Evolutionary conservation across 1,140 invertebrate species (phyloP), one percentile per base, ranked within the genome.

Genomic region (Drosophila chauvacae): DNA sequence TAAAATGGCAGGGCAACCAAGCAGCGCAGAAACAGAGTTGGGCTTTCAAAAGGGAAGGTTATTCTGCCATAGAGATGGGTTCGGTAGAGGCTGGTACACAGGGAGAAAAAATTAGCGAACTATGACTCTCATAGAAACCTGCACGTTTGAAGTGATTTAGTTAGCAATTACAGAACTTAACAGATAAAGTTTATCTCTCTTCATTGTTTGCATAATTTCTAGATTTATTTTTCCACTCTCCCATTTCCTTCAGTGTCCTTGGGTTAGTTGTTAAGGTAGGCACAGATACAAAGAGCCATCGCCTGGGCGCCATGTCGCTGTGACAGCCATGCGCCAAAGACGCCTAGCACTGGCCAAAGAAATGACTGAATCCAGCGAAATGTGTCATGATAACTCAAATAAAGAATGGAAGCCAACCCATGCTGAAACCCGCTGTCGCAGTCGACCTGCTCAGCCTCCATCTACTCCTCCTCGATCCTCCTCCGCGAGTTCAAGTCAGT

Each of bases 381-480:
- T 90, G 85, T 90, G 85, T 90, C 85, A 90, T 90, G 85, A 90
- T 90, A 90, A 90, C 85, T 90, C 81, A 90, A 90, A 90, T 90
- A 90, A 90, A 90, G 86, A 90, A 90, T 90, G 82, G 85, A 80
- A 78, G 50, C 44, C 53, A 69, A 66, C 71, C 68, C 61, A 65
- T 39, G 74, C 53, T 72, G 73, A 75, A 75, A 56, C 72, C 72
- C 72, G 73, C 72, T 76, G 72, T 75, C 66, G 69, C 69, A 60
- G 57, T 58, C 47, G 48, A 53, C 69, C 39, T 48, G 39, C 35
- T 53, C 48, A 26, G 9, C 35, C 56, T 39, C 20, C 37, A 11
- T 20, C 48, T 30, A 3, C 20, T 23, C 39, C 41, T n/a, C 42
- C 23, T 2, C 33, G 28, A 33, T 20, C 7, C 35, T 5, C 64